Conservation (phyloP, 2,888 invertebrate species). For the Mimumesa dahlbomi region DNA sequence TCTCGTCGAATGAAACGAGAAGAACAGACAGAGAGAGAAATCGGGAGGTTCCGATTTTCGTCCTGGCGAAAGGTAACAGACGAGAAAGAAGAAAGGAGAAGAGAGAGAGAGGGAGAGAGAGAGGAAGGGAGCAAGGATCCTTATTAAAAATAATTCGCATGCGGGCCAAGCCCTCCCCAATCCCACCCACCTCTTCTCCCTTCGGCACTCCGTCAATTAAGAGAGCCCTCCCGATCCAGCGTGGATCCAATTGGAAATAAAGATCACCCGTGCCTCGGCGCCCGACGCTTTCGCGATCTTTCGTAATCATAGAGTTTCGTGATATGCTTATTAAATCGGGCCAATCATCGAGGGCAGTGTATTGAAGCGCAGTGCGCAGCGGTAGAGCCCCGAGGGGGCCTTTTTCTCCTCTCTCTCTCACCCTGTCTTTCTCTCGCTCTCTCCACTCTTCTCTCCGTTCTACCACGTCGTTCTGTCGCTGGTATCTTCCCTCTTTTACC, state of each 20-base stretch:
- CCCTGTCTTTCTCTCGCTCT: not conserved
- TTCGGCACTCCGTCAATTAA: slow-evolving; percentile 60
- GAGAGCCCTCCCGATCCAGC: slow-evolving; percentile 45
- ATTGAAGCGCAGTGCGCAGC: slow-evolving; percentile 8
- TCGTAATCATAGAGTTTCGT: slow-evolving; percentile 71
- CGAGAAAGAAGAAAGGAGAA: slow-evolving; percentile 23
- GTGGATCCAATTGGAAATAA: slow-evolving; percentile 71
- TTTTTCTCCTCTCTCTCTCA: not conserved
- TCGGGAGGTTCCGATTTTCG: no score
- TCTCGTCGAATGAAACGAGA: no score
- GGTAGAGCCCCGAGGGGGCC: slow-evolving; percentile 16
- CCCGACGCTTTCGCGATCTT: slow-evolving; percentile 61
- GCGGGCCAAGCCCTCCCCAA: slow-evolving; percentile 40
- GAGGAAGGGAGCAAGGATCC: slow-evolving; percentile 47
- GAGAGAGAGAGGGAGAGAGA: slow-evolving; percentile 8
- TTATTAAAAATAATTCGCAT: slow-evolving; percentile 70
- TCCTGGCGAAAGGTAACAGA: no score
- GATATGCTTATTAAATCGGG: slow-evolving; percentile 73
- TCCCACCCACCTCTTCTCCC: slow-evolving; percentile 56
- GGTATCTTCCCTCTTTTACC: no score
- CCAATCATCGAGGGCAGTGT: slow-evolving; percentile 47
- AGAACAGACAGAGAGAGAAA: no score
- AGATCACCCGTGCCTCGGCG: slow-evolving; percentile 57
- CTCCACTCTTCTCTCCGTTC: not conserved
- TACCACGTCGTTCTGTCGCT: slow-evolving; percentile 4